Base-by-base conservation (phyloP, 2,113 vertebrate genomes). In the Echinops telfairi region DNA sequence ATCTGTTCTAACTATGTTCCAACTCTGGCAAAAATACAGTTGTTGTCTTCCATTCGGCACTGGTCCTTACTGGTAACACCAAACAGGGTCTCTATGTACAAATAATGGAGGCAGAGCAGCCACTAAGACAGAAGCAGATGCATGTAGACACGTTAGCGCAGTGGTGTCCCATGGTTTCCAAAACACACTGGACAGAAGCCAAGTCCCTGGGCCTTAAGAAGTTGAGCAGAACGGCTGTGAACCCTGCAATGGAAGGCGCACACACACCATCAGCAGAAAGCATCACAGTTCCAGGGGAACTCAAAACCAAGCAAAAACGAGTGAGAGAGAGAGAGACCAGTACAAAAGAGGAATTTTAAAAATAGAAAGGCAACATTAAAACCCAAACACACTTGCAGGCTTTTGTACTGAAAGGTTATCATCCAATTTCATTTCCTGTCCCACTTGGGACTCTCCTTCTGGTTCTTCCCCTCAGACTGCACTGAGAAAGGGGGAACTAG, bases 341-440 rank as follows among this genome's bases (percentile, higher is more conserved):
- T 96, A 96, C 96, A 95, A 80, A 93, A 94, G 88, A 91, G 88
- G 96, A 97, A 97, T 86, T 80, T 86, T 96, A 95, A 76, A 94
- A 81, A 92, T 94, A 90, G 92, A 90, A 96, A 96, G 92, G 92
- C 93, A 96, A 97, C 97, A 97, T 97, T 93, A 94, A 96, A 97
- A 95, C 92, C 83, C 96, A 97, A 95, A 96, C 95, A 96, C 88
- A 87, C 57, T 93, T 96, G 86, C 8, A 92, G 60, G 31, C 17
- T 23, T 95, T 96, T 93, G 93, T 33, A 86, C 92, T 96, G 6
- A 89, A 93, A 96, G 96, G 94, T 96, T 95, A 96, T 93, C 92
- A 80, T 90, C 68, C 92, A 96, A 95, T 96, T 94, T 96, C 47
- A 83, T 83, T 93, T 86, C 83, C 90, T 89, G 92, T 86, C 92